Conservation (phyloP, 2,113 vertebrate species). For the Euleptes europaea region DNA sequence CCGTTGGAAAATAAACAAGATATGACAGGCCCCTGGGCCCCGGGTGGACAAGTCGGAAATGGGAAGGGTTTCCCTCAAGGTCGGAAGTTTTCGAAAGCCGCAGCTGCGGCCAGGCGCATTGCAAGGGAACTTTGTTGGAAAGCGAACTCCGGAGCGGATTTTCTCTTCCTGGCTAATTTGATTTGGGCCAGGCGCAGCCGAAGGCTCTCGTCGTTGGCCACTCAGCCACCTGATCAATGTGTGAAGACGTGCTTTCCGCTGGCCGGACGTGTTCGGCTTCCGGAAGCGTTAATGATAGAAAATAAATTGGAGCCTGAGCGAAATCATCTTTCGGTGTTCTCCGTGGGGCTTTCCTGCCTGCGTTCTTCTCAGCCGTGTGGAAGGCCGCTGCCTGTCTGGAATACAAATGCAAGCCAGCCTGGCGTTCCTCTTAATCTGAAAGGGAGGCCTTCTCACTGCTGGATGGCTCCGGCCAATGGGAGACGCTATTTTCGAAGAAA, state of each 20-base stretch:
- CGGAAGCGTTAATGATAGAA: slow-evolving; percentile 77
- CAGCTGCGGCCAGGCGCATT: background rate
- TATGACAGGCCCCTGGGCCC: no score
- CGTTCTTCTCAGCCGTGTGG: slow-evolving; percentile 62
- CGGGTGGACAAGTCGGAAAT: no score
- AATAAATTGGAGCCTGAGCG: slow-evolving; percentile 75
- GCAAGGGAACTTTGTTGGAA: background rate
- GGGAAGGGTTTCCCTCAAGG: no score
- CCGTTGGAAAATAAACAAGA: background rate
- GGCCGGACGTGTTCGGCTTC: slow-evolving; percentile 60
- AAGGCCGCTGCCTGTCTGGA: slow-evolving; percentile 62
- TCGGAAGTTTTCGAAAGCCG: no score
- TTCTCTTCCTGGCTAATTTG: background rate
- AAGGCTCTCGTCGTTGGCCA: accelerated
- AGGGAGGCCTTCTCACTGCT: slow-evolving; percentile 28
- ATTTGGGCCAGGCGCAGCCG: background rate
- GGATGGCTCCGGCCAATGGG: accelerated
- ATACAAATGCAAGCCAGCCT: slow-evolving; percentile 67
- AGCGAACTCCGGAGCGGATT: background rate
- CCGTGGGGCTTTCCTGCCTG: slow-evolving; percentile 66
- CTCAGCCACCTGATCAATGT: background rate
- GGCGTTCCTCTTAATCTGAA: slow-evolving; percentile 23
- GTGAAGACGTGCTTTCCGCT: slow-evolving; percentile 56
- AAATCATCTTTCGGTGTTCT: slow-evolving; percentile 72
- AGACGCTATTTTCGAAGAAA: slow-evolving; percentile 23